Conservation (phyloP, 2,797 vertebrate species). For the Sparidentex hasta region DNA sequence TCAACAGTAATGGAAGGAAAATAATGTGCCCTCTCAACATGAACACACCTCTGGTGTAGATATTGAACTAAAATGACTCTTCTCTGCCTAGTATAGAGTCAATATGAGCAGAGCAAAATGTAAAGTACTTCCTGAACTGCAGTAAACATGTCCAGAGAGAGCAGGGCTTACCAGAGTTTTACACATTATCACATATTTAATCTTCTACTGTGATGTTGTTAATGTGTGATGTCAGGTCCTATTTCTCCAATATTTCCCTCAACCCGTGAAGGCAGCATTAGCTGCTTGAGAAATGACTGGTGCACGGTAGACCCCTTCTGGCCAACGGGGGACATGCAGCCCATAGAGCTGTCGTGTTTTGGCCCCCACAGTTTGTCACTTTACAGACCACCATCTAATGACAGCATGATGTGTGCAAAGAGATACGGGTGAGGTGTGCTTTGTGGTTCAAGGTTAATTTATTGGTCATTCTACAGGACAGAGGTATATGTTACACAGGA, state of each 20-base stretch:
- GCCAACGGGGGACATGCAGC: constrained; percentile 25
- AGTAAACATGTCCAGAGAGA: not conserved
- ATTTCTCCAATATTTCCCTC: not conserved
- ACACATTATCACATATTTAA: not conserved
- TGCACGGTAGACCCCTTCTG: constrained; percentile 64
- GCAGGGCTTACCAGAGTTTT: not conserved
- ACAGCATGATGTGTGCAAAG: not conserved
- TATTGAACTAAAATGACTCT: not conserved
- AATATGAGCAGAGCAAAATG: not conserved
- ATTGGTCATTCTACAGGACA: too few relatives aligned
- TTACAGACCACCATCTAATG: not conserved
- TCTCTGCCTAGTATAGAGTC: not conserved
- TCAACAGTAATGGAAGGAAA: not conserved
- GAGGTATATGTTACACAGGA: too few relatives aligned
- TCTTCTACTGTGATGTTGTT: not conserved
- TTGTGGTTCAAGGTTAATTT: too few relatives aligned
- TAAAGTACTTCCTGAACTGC: too few relatives aligned
- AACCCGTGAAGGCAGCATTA: constrained; percentile 39
- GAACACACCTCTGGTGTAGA: not conserved
- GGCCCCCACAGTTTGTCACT: not conserved
- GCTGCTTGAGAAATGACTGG: constrained; percentile 1
- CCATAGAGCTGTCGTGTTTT: not conserved
- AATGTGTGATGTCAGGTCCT: too few relatives aligned
- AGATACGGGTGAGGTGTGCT: not conserved
- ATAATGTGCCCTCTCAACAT: not conserved